Percentiles rank a stretch among this genome's conserved stretches.
Evolutionary conservation across 2,888 invertebrate species (phyloP).

Genomic region (Thymelicus acteon): DNA sequence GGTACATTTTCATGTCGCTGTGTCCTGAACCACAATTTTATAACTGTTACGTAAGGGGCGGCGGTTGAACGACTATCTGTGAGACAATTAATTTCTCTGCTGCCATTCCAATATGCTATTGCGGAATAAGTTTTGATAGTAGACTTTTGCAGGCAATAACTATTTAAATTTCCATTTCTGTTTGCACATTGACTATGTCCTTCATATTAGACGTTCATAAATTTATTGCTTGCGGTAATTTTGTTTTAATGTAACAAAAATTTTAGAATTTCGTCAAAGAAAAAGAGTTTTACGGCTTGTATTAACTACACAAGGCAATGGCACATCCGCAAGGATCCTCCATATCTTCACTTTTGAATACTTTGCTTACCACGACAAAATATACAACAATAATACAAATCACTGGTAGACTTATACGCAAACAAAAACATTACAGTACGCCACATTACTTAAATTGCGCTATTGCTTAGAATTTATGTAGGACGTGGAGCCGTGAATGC

Average conservation of each 20-base stretch:
- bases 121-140: slow-evolving; percentile 27
- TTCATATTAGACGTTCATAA: neutral
- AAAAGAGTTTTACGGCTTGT: no score
- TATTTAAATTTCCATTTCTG: slow-evolving; percentile 21
- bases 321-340: no score
- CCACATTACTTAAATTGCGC: slow-evolving; percentile 3
- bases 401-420: neutral
- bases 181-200: neutral
- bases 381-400: no score
- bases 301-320: no score
- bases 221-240: neutral
- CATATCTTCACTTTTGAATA: no score
- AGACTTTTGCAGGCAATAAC: slow-evolving; percentile 22
- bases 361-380: no score
- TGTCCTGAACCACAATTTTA: slow-evolving; percentile 19
- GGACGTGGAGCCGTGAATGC: slow-evolving; percentile 2
- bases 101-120: slow-evolving; percentile 37
- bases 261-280: neutral
- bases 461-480: slow-evolving; percentile 10
- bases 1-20: neutral
- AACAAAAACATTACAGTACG: slow-evolving; percentile 9
- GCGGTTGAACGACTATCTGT: slow-evolving; percentile 15
- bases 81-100: slow-evolving; percentile 33
- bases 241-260: neutral
- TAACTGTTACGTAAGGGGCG: slow-evolving; percentile 19